These are phyloP conservation scores for Cotesia typhae DNA, from an alignment of 1,140 invertebrate species.

Conservation along the genomic window DNA sequence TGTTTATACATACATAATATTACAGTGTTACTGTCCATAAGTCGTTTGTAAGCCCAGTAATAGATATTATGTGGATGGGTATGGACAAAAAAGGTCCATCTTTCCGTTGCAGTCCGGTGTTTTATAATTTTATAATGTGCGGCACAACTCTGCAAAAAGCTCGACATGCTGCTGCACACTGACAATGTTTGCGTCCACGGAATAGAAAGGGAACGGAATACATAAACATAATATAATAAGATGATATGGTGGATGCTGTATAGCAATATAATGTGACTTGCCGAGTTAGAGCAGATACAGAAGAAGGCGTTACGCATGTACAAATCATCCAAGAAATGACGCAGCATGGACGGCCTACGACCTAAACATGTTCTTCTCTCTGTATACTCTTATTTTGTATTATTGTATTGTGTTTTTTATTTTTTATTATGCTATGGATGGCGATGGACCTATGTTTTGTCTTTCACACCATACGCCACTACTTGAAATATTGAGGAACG, in stretches of 20 bases:
- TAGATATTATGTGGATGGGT: background rate
- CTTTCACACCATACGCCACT: background rate
- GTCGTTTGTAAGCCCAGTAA: background rate
- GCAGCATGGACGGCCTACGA: conserved; percentile 47
- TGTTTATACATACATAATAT: conserved; percentile 32
- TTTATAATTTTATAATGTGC: background rate
- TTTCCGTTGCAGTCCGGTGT: background rate
- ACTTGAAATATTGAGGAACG: background rate
- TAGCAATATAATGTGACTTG: background rate
- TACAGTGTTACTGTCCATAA: background rate
- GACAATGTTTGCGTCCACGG: too few species aligned
- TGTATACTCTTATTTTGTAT: conserved; percentile 17
- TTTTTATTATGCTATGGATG: conserved; percentile 19
- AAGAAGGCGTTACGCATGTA: conserved; percentile 53
- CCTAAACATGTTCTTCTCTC: conserved; percentile 34
- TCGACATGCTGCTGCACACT: too few species aligned
- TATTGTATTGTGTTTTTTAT: background rate
- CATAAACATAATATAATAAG: background rate
- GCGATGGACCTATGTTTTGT: conserved; percentile 13
- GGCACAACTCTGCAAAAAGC: background rate
- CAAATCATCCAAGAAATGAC: conserved; percentile 63
- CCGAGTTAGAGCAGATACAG: background rate
- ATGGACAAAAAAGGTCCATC: background rate
- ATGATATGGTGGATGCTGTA: background rate
- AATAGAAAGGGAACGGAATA: too few species aligned